A percentile compares a stretch with the other conserved stretches of the same genome.
These are phyloP conservation scores for Diachasmimorpha longicaudata DNA, from an alignment of 1,140 invertebrate genomes.

Conservation along the genomic window DNA sequence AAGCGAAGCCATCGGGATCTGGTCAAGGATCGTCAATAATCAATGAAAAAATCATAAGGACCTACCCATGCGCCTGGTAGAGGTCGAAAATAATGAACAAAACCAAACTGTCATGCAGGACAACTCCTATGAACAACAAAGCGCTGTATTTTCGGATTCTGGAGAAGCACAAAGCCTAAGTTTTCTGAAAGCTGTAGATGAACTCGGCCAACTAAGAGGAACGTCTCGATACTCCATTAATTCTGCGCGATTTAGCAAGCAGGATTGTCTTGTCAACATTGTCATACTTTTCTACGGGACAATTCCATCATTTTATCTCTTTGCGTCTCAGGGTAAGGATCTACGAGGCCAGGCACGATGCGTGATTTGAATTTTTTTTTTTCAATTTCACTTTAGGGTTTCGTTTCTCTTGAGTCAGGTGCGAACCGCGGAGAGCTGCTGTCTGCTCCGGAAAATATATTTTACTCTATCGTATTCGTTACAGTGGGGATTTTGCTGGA, in stretches of 20 bases:
- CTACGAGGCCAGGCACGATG: slow-evolving; percentile 52
- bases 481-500: neutral
- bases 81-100: neutral
- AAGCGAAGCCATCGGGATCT: slow-evolving; percentile 39
- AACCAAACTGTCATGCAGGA: slow-evolving; percentile 5
- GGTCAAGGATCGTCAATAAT: neutral
- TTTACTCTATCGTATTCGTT: slow-evolving; percentile 28
- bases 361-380: slow-evolving; percentile 37
- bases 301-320: slow-evolving; percentile 19
- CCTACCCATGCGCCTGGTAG: neutral
- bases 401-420: slow-evolving; percentile 30
- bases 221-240: slow-evolving; percentile 1
- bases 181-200: slow-evolving; percentile 14
- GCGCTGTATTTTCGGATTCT: neutral
- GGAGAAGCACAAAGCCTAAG: slow-evolving; percentile 11
- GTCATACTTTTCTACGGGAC: slow-evolving; percentile 14
- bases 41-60: neutral
- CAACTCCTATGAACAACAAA: neutral
- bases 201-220: slow-evolving; percentile 23
- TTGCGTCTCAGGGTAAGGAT: slow-evolving; percentile 26
- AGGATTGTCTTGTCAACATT: slow-evolving; percentile 16
- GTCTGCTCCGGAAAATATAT: slow-evolving; percentile 47
- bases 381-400: slow-evolving; percentile 35
- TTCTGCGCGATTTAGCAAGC: slow-evolving; percentile 6
- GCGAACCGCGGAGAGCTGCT: slow-evolving; percentile 50